Evolutionary conservation across 1,140 invertebrate genomes (phyloP), one percentile per base, ranked within the genome.

Genomic region (Papilio glaucus): DNA sequence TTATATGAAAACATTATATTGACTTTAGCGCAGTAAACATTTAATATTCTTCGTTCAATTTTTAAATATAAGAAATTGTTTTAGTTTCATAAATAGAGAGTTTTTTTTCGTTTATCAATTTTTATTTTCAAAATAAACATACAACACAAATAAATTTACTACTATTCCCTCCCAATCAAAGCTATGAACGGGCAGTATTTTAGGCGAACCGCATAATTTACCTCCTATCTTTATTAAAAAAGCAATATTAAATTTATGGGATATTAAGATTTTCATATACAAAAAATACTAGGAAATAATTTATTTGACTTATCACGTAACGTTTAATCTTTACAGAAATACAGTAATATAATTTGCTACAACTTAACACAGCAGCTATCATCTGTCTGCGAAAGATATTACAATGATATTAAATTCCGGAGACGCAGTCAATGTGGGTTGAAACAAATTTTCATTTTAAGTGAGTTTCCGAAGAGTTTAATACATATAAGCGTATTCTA

Each of bases 1-100:
- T 57, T 57, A 57, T 57, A 57, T 57, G 49, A 57, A 57, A 57
- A 57, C 49, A 24, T 57, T 57, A 9, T 57, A 57, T 57, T 24
- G 49, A 57, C 49, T 57, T 57, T 57, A 18, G 24, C 49, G 24
- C 49, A 49, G 45, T 21, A 57, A 57, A 57, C 49, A 10, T 57
- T 18, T 57, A 49, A 49, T 49, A 18, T 57, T 57, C 49, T 57
- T 12, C 49, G 49, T 57, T 24, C 8, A 57, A 57, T n/a, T 57
- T 57, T 57, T 57, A 24, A 57, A 57, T 57, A 6, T 33, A 33
- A 33, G 12, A 57, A 10, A 57, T 21, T 26, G 10, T 18, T 26
- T 57, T 57, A 57, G 21, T 57, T 57, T 57, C 12, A 24, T 53
- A 24, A 53, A 10, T 26, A 24, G 24, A 53, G 10, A 49, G 15